phyloP scores from a whole-genome alignment of 2,113 vertebrate genomes.

The Psilopsiagon aurifrons region DNA sequence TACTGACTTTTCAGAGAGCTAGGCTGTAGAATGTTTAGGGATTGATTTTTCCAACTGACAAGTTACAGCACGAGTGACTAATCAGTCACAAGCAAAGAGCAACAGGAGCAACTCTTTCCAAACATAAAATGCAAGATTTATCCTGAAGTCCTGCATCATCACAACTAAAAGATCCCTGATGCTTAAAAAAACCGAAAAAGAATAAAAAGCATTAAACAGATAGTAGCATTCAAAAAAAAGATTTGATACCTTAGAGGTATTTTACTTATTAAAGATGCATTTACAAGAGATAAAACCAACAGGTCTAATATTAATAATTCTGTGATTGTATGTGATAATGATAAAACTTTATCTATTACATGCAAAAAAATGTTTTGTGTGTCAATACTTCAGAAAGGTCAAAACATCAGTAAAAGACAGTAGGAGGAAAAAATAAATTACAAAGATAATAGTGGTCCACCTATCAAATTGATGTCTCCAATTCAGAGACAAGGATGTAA shows the following conservation, averaged over 20 bases:
- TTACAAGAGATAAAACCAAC: not conserved
- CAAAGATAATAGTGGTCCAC: not conserved
- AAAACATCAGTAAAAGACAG: not conserved
- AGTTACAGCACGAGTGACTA: not conserved
- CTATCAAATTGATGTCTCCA: no score
- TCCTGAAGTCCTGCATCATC: not conserved
- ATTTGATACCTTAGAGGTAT: not conserved
- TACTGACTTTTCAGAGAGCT: not conserved
- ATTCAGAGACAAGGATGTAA: no score
- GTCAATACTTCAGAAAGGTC: not conserved
- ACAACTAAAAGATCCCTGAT: not conserved
- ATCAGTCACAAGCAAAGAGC: not conserved
- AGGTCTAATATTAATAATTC: not conserved
- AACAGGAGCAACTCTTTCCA: not conserved
- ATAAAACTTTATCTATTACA: not conserved
- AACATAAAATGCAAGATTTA: not conserved
- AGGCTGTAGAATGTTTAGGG: not conserved
- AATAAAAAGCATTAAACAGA: not conserved
- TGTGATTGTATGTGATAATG: not conserved
- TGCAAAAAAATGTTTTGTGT: not conserved
- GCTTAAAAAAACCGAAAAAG: not conserved
- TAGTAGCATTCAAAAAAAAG: not conserved
- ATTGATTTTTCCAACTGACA: not conserved
- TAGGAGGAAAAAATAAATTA: not conserved
- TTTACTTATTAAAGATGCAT: not conserved